phyloP scores from a whole-genome alignment of 2,888 invertebrate genomes.

The Tiliacea citrago region DNA sequence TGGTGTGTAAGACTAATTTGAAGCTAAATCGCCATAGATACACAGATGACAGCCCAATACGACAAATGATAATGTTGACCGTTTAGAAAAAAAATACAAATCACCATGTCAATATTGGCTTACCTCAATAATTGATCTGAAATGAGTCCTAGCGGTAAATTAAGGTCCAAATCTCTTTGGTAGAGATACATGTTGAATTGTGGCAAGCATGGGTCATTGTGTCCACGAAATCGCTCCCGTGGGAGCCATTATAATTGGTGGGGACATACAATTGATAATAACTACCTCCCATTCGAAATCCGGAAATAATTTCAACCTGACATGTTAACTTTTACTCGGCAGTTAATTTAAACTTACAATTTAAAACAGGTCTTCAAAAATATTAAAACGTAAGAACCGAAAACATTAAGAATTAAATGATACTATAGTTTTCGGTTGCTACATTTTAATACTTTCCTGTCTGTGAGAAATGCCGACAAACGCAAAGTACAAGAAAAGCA shows the following conservation, averaged over 20 bases:
- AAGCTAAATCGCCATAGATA: constrained; percentile 8
- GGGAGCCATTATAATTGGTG: constrained; percentile 19
- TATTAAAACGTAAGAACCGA: background rate
- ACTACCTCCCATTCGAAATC: background rate
- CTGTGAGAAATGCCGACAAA: background rate
- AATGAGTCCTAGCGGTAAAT: constrained; percentile 12
- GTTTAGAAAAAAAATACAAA: constrained; percentile 20
- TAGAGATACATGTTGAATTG: constrained; percentile 26
- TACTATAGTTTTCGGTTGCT: no score
- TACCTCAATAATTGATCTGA: constrained; percentile 42
- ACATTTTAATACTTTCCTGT: background rate
- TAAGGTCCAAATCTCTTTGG: constrained; percentile 14
- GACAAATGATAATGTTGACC: background rate
- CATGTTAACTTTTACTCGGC: background rate
- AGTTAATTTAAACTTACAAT: background rate
- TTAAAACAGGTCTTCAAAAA: background rate
- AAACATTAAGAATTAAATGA: constrained; percentile 18
- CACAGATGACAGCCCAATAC: background rate
- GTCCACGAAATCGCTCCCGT: constrained; percentile 24
- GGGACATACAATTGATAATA: constrained; percentile 40
- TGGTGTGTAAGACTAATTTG: background rate
- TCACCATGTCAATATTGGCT: constrained; percentile 13
- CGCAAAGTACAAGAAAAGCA: background rate
- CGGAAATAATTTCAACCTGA: constrained; percentile 11
- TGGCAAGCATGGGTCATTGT: constrained; percentile 28